Percentiles rank a stretch among this genome's conserved stretches.
These are phyloP conservation scores for Bombycilla garrulus DNA, from an alignment of 2,113 vertebrate species.

Conservation along the genomic window DNA sequence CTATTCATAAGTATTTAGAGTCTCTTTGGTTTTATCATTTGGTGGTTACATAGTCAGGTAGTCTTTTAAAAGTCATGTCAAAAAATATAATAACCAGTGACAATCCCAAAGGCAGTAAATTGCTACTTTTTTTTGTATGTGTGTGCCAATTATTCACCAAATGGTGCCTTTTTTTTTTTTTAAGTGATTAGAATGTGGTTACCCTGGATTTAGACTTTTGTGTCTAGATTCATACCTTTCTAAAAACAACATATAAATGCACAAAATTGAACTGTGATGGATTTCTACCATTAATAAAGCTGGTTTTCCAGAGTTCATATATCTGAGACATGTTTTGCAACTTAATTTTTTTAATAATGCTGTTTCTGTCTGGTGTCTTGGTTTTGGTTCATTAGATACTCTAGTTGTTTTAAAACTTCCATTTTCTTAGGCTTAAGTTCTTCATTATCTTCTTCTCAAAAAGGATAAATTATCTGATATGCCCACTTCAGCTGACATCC, in stretches of 20 bases:
- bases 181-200: neutral
- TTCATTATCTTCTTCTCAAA: neutral
- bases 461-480: neutral
- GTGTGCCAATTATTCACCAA: neutral
- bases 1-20: neutral
- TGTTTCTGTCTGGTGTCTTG: neutral
- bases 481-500: neutral
- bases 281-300: neutral
- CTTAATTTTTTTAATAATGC: neutral
- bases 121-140: too few species aligned
- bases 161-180: too few species aligned
- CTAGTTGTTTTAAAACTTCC: neutral
- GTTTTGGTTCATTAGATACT: neutral
- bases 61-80: neutral
- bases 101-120: neutral
- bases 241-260: neutral
- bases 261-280: neutral
- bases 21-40: neutral
- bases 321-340: neutral
- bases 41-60: neutral
- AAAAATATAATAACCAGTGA: neutral
- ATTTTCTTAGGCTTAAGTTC: neutral
- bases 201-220: neutral
- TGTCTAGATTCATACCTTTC: neutral
- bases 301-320: neutral